Conservation (phyloP, 2,797 vertebrate genomes). For the Poecilia wingei region DNA sequence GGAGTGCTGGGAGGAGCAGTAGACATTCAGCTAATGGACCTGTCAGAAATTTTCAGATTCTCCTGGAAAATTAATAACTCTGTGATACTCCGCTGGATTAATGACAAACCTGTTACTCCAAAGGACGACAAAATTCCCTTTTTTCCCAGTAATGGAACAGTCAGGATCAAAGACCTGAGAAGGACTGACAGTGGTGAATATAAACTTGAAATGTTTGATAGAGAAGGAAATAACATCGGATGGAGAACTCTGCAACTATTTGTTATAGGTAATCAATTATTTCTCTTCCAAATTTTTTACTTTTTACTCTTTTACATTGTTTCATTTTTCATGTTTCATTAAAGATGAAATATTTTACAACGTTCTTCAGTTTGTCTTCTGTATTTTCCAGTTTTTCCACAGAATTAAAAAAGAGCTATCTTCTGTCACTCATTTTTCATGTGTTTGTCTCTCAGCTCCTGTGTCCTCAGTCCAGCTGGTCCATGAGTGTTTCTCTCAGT, state of each 20-base stretch:
- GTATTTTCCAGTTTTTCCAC: neutral
- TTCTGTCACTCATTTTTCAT: neutral
- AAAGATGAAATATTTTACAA: neutral
- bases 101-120: fast-evolving
- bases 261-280: neutral
- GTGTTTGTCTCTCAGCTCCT: constrained; percentile 20
- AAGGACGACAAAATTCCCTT: constrained; percentile 13
- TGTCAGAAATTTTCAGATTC: too few species aligned
- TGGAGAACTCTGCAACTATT: neutral
- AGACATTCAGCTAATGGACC: too few species aligned
- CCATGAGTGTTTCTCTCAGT: constrained; percentile 8
- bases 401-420: neutral
- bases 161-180: constrained; percentile 39
- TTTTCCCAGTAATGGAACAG: constrained; percentile 27
- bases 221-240: fast-evolving
- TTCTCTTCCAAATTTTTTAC: fast-evolving
- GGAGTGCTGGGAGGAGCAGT: too few species aligned
- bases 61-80: too few species aligned
- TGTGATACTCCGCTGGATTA: fast-evolving
- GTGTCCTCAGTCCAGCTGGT: constrained; percentile 19
- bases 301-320: neutral
- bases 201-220: fast-evolving
- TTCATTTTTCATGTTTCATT: neutral
- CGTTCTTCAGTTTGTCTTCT: neutral
- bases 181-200: constrained; percentile 37